Evolutionary conservation across 2,113 vertebrate species (phyloP), one percentile per base, ranked within the genome.

Genomic region (Columbina picui): DNA sequence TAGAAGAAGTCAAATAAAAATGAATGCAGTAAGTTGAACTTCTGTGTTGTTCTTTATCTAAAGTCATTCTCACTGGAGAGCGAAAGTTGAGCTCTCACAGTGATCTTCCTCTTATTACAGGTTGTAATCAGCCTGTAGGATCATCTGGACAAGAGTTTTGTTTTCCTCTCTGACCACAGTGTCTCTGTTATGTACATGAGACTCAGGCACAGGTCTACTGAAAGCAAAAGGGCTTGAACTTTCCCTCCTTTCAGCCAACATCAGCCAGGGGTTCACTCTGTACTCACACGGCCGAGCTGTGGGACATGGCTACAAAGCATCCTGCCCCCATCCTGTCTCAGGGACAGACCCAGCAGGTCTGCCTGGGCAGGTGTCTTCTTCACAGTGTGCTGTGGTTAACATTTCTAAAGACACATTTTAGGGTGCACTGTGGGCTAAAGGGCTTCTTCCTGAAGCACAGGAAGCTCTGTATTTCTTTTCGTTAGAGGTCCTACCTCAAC

Each of bases 321-420:
- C 14, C 57, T 67, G 52, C 0, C 30, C 0, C 0, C 9, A 7
- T 76, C 14, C 38, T 55, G 43, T 18, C 49, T 59, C 38, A 12
- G 29, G 64, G 73, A 11, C 19, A 56, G 43, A 64, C 22, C 11
- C 65, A 71, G 41, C 7, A 71, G 29, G 6, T 78, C 45, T 76
- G n/a, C 23, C 49, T 73, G 30, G 32, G n/a, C 61, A 64, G 17
- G 14, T n/a, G 4, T 20, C 38, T 34, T 74, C 82, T 34, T 50
- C 52, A 18, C 20, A 17, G 20, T 43, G 10, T 32, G 5, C 53
- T 63, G 30, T 61, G 21, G 57, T 56, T 43, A 47, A 30, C 22
- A 18, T 56, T 87, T 87, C 55, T 67, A 49, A 73, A 50, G 59
- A 55, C 14, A 30, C 10, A 4, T 49, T 74, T 59, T 43, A 30